Evolutionary conservation across 2,113 vertebrate species (phyloP).

Genomic region (Excalfactoria chinensis): DNA sequence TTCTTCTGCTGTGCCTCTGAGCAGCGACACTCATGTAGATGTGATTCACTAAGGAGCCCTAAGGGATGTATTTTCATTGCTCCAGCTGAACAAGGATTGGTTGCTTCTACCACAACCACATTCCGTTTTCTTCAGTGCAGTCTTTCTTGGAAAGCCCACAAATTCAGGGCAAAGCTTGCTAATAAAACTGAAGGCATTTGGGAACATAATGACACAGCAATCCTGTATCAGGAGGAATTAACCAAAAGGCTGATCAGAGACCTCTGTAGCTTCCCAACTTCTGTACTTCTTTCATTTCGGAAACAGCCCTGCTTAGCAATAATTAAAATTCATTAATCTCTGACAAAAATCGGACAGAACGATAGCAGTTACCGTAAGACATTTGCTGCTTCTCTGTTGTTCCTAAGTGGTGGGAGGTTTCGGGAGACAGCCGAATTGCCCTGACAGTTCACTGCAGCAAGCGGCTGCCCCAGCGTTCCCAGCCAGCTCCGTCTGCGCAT

Average conservation of each 20-base stretch:
- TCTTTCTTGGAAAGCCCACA: neutral
- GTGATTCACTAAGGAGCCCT: neutral
- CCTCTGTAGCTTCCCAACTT: neutral
- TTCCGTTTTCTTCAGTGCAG: neutral
- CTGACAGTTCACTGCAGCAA: neutral
- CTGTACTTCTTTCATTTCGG: neutral
- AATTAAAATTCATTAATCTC: neutral
- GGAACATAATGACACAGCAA: constrained; percentile 14
- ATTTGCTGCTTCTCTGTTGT: neutral
- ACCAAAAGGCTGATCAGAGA: neutral
- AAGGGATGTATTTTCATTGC: neutral
- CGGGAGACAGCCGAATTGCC: neutral
- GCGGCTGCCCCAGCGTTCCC: fast-evolving
- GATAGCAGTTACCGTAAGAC: neutral
- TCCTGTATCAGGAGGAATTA: neutral
- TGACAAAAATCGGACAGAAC: neutral
- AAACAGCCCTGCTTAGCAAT: neutral
- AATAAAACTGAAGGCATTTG: neutral
- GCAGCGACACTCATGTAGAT: neutral
- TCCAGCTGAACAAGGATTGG: neutral
- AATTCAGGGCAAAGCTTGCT: neutral
- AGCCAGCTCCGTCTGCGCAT: fast-evolving
- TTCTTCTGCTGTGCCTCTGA: neutral
- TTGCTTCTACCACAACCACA: neutral
- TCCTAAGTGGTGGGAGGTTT: neutral